Evolutionary conservation across 2,113 vertebrate species (phyloP).

Genomic region (Ploceus nigricollis): DNA sequence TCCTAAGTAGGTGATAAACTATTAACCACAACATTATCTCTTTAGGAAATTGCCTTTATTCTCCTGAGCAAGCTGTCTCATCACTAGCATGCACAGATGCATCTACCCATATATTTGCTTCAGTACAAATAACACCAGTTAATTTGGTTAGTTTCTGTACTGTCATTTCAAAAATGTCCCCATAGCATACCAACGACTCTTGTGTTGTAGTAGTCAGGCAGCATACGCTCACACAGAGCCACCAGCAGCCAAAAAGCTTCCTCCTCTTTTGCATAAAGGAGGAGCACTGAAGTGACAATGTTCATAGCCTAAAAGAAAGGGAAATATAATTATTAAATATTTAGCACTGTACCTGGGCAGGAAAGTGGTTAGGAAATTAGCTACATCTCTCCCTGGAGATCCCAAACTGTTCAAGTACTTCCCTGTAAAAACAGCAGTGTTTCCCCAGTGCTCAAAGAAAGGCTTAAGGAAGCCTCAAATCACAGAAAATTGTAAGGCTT

Average conservation of each 20-base stretch:
- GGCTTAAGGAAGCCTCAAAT: not conserved
- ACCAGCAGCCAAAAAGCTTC: constrained; percentile 98
- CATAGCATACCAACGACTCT: constrained; percentile 90
- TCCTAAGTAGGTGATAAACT: not conserved
- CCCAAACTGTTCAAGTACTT: not conserved
- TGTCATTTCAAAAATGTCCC: not conserved
- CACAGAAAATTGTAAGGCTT: not conserved
- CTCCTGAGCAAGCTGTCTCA: not conserved
- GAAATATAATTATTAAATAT: not conserved
- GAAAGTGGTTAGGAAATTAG: not conserved
- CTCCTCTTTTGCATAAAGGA: constrained; percentile 96
- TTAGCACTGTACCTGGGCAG: not conserved
- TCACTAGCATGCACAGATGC: not conserved
- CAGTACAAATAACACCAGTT: not conserved
- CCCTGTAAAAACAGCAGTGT: not conserved
- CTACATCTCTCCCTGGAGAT: not conserved
- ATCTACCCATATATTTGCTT: not conserved
- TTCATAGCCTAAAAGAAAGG: constrained; percentile 89
- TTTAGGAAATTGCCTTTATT: not conserved
- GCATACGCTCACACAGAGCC: constrained; percentile 95
- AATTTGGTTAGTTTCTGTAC: not conserved
- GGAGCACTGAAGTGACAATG: constrained; percentile 94
- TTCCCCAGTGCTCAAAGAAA: not conserved
- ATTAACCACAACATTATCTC: not conserved
- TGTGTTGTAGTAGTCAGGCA: constrained; percentile 98